Evolutionary conservation across 2,113 vertebrate species (phyloP), one percentile per base, ranked within the genome.

Genomic region (Megaceryle maxima): DNA sequence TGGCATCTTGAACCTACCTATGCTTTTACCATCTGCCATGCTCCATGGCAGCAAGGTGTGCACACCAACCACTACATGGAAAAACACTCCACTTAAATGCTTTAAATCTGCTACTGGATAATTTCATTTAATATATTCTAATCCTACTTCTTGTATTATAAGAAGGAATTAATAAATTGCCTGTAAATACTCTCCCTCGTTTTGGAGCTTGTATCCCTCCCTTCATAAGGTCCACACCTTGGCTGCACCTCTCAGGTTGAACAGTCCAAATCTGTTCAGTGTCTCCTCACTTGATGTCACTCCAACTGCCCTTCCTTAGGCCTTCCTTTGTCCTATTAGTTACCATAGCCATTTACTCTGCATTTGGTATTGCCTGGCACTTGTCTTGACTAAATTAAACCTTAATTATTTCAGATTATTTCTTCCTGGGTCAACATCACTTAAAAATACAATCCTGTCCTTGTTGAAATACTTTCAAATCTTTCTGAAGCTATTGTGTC

Each of bases 41-140:
- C 11, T 50, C 28, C 0, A 0, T 1, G 5, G 33, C 76, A 44
- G 28, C 1, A 1, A 37, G 41, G 11, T 24, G 62, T 39, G 31
- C 1, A 2, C 14, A 16, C 22, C 31, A 14, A 35, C 10, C 4
- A 2, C 7, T 8, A 16, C 7, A 1, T 1, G 5, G 55, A 28
- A 69, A 67, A 88, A 21, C 33, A 35, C 56, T 35, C n/a, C 26
- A 14, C 12, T 33, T 29, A 24, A n/a, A 81, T 2, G 0, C 11
- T 73, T 39, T 35, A 25, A 29, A 66, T 16, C 16, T 50, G 24
- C 41, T 28, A 7, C 29, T 10, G 18, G 20, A 29, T 20, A 25
- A 63, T 57, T 79, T 33, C 19, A 56, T 19, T 46, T 46, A 16
- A 21, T 11, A 20, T 43, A 17, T 41, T 31, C 19, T 69, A 72